Evolutionary conservation across 1,140 invertebrate species (phyloP), one percentile per base, ranked within the genome.

Genomic region (Bombus huntii): DNA sequence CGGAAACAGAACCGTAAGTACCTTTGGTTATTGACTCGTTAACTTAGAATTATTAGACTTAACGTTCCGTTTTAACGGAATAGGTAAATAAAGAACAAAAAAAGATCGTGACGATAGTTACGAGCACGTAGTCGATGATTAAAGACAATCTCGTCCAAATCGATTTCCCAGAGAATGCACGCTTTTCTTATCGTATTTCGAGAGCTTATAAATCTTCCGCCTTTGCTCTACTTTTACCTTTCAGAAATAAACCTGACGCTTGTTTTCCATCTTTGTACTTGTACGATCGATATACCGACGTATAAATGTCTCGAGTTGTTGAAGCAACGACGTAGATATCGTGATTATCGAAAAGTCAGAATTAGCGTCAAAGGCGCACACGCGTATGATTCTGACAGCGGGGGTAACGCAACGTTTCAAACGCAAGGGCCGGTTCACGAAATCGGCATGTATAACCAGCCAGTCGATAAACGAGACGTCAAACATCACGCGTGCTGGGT

Each of bases 1-100:
- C 3, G 96, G 96, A 59, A 96, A 97, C 93, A 93, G 96, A 92
- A 97, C 96, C 88, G 96, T 97, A 93, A 95, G 95, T 92, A 47
- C 31, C 31, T 47, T 5, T 42, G 2, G 2, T 28, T 8, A 44
- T 59, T 12, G 0, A 44, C 5, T 31, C 2, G 1, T 25, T 5
- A 74, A 15, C 25, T 3, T 18, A 0, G 3, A 10, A 37, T 12
- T 4, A 13, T 6, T 37, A 22, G 37, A 68, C 18, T 15, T 34
- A 25, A 0, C 31, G 31, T 68, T 4, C 10, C 8, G 15, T 34
- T 9, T 34, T 6, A 47, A 53, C 47, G 0, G 47, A 53, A 22
- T 53, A 53, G 18, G 18, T 18, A 0, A 22, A 22, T 6, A 53
- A 53, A 53, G 5, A 0, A 18, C 6, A 6, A 53, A 22, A 22